Evolutionary conservation across 2,113 vertebrate genomes (phyloP).

Genomic region (Lipotes vexillifer): DNA sequence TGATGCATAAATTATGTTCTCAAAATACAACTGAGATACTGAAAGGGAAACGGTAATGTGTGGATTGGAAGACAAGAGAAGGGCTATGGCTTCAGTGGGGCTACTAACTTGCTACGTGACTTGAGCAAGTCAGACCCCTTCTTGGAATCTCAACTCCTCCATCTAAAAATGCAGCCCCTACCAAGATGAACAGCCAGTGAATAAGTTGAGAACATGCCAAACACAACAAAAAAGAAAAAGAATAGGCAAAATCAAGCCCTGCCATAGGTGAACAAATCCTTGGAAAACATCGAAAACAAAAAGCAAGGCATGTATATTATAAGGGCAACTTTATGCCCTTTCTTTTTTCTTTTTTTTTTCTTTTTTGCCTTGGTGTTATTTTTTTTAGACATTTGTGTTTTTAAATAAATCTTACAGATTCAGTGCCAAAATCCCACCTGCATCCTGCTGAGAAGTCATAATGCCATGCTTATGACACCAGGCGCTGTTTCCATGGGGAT

Average conservation of each 20-base stretch:
- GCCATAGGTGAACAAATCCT: neutral
- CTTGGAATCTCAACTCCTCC: neutral
- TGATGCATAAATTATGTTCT: neutral
- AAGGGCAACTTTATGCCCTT: neutral
- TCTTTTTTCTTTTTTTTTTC: neutral
- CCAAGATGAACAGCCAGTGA: neutral
- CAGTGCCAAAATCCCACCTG: slow-evolving; percentile 61
- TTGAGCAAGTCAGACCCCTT: neutral
- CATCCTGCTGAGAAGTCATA: slow-evolving; percentile 64
- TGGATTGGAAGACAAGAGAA: neutral
- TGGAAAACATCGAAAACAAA: neutral
- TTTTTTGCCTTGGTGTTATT: neutral
- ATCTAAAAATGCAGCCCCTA: neutral
- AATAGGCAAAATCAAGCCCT: neutral
- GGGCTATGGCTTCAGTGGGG: neutral
- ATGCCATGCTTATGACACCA: slow-evolving; percentile 57
- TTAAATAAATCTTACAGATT: slow-evolving; percentile 49
- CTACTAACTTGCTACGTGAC: too few relatives aligned
- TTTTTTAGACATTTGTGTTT: slow-evolving; percentile 55
- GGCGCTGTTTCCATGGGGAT: slow-evolving; percentile 69
- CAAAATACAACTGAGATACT: neutral
- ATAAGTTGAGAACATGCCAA: neutral
- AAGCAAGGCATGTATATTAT: neutral
- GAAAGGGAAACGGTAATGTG: neutral
- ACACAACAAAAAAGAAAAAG: neutral